Base-by-base conservation (phyloP, 2,113 vertebrate genomes). In the Dunckerocampus dactyliophorus region DNA sequence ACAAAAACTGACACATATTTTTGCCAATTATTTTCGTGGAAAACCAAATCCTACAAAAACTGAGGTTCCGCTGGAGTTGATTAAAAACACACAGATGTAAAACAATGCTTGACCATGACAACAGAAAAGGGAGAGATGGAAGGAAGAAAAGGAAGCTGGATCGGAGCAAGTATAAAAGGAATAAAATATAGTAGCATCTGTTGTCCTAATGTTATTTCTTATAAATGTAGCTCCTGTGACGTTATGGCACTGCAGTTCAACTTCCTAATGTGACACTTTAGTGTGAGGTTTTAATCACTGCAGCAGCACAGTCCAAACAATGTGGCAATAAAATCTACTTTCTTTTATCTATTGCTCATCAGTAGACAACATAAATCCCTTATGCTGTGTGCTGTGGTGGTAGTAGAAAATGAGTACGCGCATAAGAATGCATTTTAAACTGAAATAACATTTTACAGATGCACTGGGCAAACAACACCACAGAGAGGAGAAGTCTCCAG, bases 241-340 rank as follows among this genome's bases (percentile, higher is more conserved):
- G 19, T 53, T 69, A 67, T 24, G 69, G 63, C 66, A 50, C 74
- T 1, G 46, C 71, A 78, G 80, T 64, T 79, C 69, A 62, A 77
- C 62, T 60, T 76, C 69, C 62, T 86, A 78, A 86, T 85, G 77
- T 17, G 67, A 82, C 62, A 76, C 79, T 85, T 85, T 69, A 83
- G 85, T 79, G 84, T 42, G 55, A 68, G 59, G 65, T 71, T 85
- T 85, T 83, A 86, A 86, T 87, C 82, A 82, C 69, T 47, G n/a
- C 64, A 28, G 79, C 65, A 51, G 67, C 62, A 50, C 17, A 47
- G 66, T 69, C 73, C 77, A 79, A 76, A 83, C 78, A 78, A 75
- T 47, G 47, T 77, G 68, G 78, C 70, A 81, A 82, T 84, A 76
- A 77, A 68, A 62, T 74, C 68, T 83, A 21, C 15, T 53, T 59